Evolutionary conservation across 2,797 vertebrate genomes (phyloP).

Genomic region (Oreochromis mossambicus): DNA sequence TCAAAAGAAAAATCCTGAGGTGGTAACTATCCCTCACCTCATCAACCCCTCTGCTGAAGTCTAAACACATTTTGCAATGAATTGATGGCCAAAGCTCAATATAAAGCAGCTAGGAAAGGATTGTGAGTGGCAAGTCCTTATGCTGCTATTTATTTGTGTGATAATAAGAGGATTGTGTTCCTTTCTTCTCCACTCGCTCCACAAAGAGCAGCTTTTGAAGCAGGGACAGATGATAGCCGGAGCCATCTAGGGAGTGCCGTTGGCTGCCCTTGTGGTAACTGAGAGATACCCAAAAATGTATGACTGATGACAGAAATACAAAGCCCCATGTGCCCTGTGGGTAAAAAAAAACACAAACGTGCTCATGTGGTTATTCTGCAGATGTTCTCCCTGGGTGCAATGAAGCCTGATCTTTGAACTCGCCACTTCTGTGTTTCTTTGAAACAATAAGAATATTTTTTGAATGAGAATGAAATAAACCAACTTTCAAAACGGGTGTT

Average conservation of each 20-base stretch:
- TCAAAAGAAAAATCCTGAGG: conserved; percentile 66
- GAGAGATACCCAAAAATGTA: conserved; percentile 25
- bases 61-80: conserved; percentile 56
- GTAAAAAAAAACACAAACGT: background rate
- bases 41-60: conserved; percentile 58
- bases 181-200: conserved; percentile 48
- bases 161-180: conserved; percentile 67
- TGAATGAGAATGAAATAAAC: background rate
- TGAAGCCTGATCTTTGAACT: conserved; percentile 23
- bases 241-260: conserved; percentile 13
- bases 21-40: conserved; percentile 68
- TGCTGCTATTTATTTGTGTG: conserved; percentile 58
- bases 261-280: conserved; percentile 22
- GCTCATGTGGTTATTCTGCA: background rate
- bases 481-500: background rate
- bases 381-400: background rate
- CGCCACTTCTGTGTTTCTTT: background rate
- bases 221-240: conserved; percentile 27
- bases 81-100: conserved; percentile 35
- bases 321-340: conserved; percentile 23
- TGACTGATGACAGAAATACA: conserved; percentile 34
- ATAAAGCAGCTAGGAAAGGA: conserved; percentile 44
- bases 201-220: conserved; percentile 59
- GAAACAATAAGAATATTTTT: background rate
- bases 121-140: conserved; percentile 44